Evolutionary conservation across 1,140 invertebrate genomes (phyloP).

Genomic region (Apocrypta bakeri): DNA sequence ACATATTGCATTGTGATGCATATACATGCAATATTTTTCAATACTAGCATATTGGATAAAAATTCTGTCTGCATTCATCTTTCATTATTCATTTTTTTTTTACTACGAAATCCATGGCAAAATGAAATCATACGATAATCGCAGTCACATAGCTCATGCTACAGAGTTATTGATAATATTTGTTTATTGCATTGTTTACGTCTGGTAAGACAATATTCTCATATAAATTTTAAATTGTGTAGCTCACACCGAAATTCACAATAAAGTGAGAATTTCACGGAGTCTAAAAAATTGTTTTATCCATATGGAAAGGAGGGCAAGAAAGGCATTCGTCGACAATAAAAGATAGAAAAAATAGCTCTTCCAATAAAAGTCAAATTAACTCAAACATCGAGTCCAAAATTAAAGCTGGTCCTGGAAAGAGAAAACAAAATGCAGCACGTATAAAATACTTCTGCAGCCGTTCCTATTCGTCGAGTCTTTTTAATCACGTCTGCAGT

Average conservation of each 20-base stretch:
- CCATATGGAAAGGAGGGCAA: background rate
- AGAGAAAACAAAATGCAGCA: background rate
- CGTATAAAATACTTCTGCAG: background rate
- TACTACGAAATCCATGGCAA: no score
- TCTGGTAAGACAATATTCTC: no score
- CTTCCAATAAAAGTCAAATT: constrained; percentile 31
- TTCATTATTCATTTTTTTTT: no score
- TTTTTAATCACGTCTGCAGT: background rate
- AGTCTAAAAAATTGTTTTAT: background rate
- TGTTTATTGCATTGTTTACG: background rate
- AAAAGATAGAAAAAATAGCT: background rate
- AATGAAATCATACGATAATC: no score
- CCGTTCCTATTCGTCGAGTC: background rate
- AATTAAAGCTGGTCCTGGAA: constrained; percentile 1
- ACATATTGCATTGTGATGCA: no score
- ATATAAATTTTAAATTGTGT: no score
- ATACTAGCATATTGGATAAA: no score
- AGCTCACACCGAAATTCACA: background rate
- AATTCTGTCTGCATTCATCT: no score
- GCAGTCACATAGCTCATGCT: no score
- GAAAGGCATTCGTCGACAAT: background rate
- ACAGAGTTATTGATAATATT: background rate
- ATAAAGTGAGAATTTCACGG: no score
- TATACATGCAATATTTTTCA: no score
- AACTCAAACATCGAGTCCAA: constrained; percentile 4